Percentiles rank a stretch among this genome's conserved stretches.
Conservation (phyloP, 2,113 vertebrate genomes). For the Mormoops blainvillei region DNA sequence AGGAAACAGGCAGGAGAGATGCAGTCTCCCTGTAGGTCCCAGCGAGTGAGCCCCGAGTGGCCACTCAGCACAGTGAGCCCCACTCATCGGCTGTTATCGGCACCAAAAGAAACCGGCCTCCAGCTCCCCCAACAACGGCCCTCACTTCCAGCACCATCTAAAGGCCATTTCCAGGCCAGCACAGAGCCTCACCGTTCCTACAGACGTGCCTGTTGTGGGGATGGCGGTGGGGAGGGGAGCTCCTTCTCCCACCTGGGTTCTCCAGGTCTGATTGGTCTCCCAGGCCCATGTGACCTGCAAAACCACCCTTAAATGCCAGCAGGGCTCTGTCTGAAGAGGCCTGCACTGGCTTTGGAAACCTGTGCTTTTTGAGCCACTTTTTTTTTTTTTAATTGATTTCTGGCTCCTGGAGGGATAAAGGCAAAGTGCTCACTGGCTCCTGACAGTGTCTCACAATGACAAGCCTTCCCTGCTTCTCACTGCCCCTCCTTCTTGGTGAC, state of each 20-base stretch:
- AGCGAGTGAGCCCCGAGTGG: accelerated
- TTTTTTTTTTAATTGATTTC: background rate
- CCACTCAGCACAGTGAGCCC: background rate
- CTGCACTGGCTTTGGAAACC: background rate
- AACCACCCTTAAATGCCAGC: accelerated
- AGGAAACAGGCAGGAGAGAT: no score
- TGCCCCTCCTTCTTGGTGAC: background rate
- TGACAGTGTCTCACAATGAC: background rate
- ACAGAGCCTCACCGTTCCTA: accelerated
- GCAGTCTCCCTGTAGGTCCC: background rate
- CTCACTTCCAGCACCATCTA: no score
- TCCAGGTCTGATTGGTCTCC: background rate
- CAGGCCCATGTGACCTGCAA: no score
- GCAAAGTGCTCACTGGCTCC: background rate
- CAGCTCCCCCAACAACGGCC: accelerated
- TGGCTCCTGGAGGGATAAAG: background rate
- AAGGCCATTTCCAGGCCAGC: background rate
- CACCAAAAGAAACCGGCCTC: accelerated
- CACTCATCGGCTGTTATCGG: accelerated
- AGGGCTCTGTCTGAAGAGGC: background rate
- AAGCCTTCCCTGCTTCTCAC: accelerated
- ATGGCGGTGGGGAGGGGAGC: no score
- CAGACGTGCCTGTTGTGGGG: no score
- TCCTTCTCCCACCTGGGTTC: background rate
- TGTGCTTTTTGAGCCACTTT: background rate